phyloP scores from a whole-genome alignment of 2,113 vertebrate genomes.

The Saguinus imperator region DNA sequence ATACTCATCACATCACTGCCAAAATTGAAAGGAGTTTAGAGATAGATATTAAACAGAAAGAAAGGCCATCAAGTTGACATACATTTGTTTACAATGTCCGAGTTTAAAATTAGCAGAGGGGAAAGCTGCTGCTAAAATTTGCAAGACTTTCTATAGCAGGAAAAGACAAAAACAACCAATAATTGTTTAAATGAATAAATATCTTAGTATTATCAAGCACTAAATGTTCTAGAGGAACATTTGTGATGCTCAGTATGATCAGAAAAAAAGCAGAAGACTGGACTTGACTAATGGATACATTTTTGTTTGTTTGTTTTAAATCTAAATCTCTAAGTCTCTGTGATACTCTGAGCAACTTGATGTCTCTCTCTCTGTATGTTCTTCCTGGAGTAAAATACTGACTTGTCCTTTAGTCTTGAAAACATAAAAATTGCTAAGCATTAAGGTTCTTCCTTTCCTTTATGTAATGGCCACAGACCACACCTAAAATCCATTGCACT shows the following conservation, averaged over 20 bases:
- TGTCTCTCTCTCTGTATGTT: not conserved
- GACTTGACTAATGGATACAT: not conserved
- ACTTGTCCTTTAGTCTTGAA: not conserved
- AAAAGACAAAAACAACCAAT: not conserved
- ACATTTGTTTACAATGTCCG: not conserved
- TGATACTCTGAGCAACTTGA: not conserved
- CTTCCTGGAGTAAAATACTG: not conserved
- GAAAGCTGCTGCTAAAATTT: slow-evolving; percentile 3
- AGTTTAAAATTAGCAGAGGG: not conserved
- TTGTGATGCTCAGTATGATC: not conserved
- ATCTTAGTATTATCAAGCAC: not conserved
- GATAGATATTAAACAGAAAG: not conserved
- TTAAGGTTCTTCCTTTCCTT: not conserved
- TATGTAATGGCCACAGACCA: not conserved
- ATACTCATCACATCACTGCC: not conserved
- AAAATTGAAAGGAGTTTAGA: not conserved
- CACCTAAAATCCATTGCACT: not conserved
- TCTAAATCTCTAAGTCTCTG: not conserved
- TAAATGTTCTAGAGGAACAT: not conserved
- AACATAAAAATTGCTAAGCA: not conserved
- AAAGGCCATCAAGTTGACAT: not conserved
- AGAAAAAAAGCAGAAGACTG: not conserved
- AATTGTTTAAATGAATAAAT: not conserved
- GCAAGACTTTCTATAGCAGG: not conserved
- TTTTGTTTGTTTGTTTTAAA: not conserved